These are phyloP conservation scores for Semaprochilodus insignis DNA, from an alignment of 2,797 vertebrate species.

Conservation along the genomic window DNA sequence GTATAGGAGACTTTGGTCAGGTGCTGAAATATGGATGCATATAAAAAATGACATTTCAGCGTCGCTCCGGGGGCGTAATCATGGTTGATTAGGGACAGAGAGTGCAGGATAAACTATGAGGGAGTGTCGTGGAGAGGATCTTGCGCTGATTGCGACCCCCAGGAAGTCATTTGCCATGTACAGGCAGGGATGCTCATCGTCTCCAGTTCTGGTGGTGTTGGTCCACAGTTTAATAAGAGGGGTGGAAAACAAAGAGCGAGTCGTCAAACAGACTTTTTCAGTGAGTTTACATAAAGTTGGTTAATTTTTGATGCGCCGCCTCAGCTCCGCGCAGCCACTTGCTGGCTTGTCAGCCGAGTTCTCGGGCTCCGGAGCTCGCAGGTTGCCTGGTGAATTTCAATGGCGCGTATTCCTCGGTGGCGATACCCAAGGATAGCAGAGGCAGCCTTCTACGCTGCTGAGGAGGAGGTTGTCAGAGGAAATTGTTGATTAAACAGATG, in stretches of 20 bases:
- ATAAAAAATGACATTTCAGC: slow-evolving; percentile 83
- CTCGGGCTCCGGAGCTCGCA: slow-evolving; percentile 27
- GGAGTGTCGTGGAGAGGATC: slow-evolving; percentile 38
- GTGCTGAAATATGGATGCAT: slow-evolving; percentile 78
- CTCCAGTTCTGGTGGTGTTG: not conserved
- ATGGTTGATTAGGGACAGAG: slow-evolving; percentile 75
- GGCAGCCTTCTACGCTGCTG: slow-evolving; percentile 65
- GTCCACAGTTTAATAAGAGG: slow-evolving; percentile 10
- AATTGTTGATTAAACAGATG: slow-evolving; percentile 81
- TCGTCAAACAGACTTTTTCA: slow-evolving; percentile 29
- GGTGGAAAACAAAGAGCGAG: no score
- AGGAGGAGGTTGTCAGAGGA: slow-evolving; percentile 70
- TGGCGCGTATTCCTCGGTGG: slow-evolving; percentile 68
- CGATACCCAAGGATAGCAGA: slow-evolving; percentile 68
- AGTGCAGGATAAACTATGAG: slow-evolving; percentile 59
- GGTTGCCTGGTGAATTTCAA: slow-evolving; percentile 70
- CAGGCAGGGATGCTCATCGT: slow-evolving; percentile 21
- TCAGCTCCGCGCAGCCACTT: slow-evolving; percentile 51
- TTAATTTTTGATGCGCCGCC: slow-evolving; percentile 49
- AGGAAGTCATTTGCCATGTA: slow-evolving; percentile 29
- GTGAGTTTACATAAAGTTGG: slow-evolving; percentile 25
- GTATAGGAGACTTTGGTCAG: slow-evolving; percentile 31
- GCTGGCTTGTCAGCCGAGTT: slow-evolving; percentile 43
- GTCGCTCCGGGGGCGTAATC: slow-evolving; percentile 74
- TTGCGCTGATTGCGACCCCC: slow-evolving; percentile 69